Evolutionary conservation across 2,888 invertebrate species (phyloP).

Genomic region (Bellardia pandia): DNA sequence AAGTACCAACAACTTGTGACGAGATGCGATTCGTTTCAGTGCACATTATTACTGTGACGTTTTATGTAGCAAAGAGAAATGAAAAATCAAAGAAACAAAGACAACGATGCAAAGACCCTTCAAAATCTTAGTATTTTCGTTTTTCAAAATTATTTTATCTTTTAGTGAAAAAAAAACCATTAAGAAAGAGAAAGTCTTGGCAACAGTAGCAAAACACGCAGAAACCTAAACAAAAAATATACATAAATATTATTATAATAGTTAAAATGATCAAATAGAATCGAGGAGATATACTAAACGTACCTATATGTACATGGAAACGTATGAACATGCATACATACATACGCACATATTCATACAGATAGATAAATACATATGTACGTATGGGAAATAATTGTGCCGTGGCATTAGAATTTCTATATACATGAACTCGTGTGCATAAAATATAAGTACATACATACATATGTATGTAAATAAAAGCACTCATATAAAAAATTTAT

Average conservation of each 20-base stretch:
- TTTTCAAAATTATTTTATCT: slow-evolving; percentile 36
- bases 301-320: neutral
- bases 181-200: slow-evolving; percentile 65
- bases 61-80: slow-evolving; percentile 56
- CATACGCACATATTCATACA: neutral
- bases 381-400: neutral
- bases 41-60: slow-evolving; percentile 66
- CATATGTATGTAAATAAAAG: neutral
- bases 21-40: slow-evolving; percentile 55
- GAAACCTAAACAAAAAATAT: neutral
- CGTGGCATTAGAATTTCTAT: slow-evolving; percentile 32
- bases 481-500: neutral
- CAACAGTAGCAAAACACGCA: slow-evolving; percentile 19
- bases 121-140: slow-evolving; percentile 37
- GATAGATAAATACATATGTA: slow-evolving; percentile 9
- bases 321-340: neutral
- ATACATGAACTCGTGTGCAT: neutral
- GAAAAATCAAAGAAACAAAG: slow-evolving; percentile 19
- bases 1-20: slow-evolving; percentile 55
- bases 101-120: slow-evolving; percentile 51
- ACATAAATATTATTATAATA: slow-evolving; percentile 36
- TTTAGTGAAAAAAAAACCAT: slow-evolving; percentile 1
- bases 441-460: neutral
- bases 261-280: slow-evolving; percentile 42
- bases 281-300: neutral